These are phyloP conservation scores for Pseudomyrmex gracilis DNA, from an alignment of 1,140 invertebrate species.

Conservation along the genomic window DNA sequence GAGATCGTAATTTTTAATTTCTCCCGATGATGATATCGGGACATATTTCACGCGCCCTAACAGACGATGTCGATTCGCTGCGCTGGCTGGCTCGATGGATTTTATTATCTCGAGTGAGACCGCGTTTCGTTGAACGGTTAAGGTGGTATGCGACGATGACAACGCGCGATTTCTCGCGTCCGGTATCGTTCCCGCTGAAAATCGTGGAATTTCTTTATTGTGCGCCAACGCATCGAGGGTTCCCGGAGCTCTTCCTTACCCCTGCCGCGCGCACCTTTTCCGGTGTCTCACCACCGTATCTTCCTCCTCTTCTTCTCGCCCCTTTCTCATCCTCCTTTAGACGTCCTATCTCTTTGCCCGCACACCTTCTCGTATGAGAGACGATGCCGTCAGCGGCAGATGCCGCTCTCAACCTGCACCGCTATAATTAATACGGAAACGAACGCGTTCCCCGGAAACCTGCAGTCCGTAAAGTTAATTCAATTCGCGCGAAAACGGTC, in stretches of 20 bases:
- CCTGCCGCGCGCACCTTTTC: not conserved
- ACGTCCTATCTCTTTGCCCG: conserved; percentile 51
- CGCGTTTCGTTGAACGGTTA: conserved; percentile 60
- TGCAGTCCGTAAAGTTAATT: conserved; percentile 48
- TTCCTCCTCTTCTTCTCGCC: conserved; percentile 41
- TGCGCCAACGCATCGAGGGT: conserved; percentile 56
- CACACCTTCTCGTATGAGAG: conserved; percentile 48
- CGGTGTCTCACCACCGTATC: conserved; percentile 23
- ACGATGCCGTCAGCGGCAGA: conserved; percentile 78
- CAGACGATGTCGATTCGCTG: conserved; percentile 46
- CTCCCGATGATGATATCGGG: not conserved
- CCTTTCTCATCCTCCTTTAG: conserved; percentile 54
- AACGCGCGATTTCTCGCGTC: conserved; percentile 43
- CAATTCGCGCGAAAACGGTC: conserved; percentile 9
- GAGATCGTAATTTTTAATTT: conserved; percentile 51
- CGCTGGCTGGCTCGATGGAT: conserved; percentile 68
- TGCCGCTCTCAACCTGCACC: conserved; percentile 76
- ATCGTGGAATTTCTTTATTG: conserved; percentile 81
- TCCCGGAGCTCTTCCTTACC: conserved; percentile 34
- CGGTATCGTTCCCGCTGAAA: conserved; percentile 64
- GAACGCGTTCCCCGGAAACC: conserved; percentile 46
- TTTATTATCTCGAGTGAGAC: conserved; percentile 79
- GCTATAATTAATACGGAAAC: conserved; percentile 81
- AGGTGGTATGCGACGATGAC: conserved; percentile 56
- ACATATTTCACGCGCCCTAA: not conserved